These are phyloP conservation scores for Lithophane socia DNA, from an alignment of 2,888 invertebrate genomes.

Conservation along the genomic window DNA sequence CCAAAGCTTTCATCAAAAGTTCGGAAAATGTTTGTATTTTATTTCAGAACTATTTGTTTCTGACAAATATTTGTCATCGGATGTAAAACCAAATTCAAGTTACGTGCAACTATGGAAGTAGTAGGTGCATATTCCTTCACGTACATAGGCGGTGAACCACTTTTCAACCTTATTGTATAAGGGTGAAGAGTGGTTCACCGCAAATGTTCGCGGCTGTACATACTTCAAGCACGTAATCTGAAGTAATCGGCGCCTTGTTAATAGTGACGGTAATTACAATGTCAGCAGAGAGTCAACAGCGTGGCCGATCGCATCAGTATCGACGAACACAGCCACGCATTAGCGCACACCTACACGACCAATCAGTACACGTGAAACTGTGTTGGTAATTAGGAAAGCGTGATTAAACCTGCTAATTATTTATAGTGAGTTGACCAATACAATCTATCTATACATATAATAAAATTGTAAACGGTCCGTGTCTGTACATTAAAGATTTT, in stretches of 20 bases:
- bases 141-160: no score
- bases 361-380: conserved; percentile 1
- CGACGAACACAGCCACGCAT: conserved; percentile 1
- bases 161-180: no score
- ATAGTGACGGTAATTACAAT: neutral
- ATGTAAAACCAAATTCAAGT: neutral
- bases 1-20: neutral
- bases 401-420: neutral
- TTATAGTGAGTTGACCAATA: neutral
- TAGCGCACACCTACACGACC: neutral
- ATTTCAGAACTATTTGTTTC: neutral
- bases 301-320: neutral
- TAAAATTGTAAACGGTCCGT: no score
- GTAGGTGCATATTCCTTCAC: neutral
- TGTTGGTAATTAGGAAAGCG: neutral
- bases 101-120: neutral
- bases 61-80: neutral
- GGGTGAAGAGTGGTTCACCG: no score
- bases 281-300: neutral
- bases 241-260: neutral
- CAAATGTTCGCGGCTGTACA: no score
- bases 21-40: neutral
- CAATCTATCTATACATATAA: no score
- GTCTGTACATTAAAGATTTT: no score
- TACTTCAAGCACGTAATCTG: neutral